Evolutionary conservation across 1,140 invertebrate genomes (phyloP), one percentile per base, ranked within the genome.

Genomic region (Ceratoteleas bidentatus): DNA sequence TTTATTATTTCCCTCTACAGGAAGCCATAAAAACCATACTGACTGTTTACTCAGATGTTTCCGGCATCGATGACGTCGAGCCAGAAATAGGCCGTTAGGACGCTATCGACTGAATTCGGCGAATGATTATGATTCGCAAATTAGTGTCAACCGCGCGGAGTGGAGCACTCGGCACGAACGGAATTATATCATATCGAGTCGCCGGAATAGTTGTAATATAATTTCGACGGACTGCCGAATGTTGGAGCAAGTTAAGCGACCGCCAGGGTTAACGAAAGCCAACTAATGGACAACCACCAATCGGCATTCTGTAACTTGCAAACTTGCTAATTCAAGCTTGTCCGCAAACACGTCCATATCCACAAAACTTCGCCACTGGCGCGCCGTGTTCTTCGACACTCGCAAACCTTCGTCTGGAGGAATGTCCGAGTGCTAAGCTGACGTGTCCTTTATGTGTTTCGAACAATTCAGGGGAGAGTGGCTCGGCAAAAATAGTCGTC

Each of bases 311-410:
- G 79, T 66, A 85, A 87, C 83, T 87, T 87, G 79, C 69, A 86
- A 87, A 86, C 85, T 88, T 86, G 85, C 87, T 88, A 88, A 88
- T 87, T 86, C 80, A 84, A 87, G 87, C 85, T 88, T 87, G 86
- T 87, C 86, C 84, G 62, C 86, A 86, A 83, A 85, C 83, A 87
- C 81, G 84, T 87, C 73, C 80, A 81, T 79, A 76, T 83, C 70
- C 65, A 32, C 53, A 56, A 70, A 83, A 83, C 69, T 83, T 82
- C 15, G 40, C 43, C 33, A 32, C 61, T 66, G 40, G 73, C 62
- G 40, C 49, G 45, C 54, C 45, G 24, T 77, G 79, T 82, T 77
- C 73, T 65, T 77, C 57, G 73, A 76, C 79, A 82, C 52, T 68
- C 49, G 50, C 43, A 53, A 74, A 70, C 58, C 58, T 33, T 62